Evolutionary conservation across 2,113 vertebrate genomes (phyloP).

Genomic region (Pyrgilauda ruficollis): DNA sequence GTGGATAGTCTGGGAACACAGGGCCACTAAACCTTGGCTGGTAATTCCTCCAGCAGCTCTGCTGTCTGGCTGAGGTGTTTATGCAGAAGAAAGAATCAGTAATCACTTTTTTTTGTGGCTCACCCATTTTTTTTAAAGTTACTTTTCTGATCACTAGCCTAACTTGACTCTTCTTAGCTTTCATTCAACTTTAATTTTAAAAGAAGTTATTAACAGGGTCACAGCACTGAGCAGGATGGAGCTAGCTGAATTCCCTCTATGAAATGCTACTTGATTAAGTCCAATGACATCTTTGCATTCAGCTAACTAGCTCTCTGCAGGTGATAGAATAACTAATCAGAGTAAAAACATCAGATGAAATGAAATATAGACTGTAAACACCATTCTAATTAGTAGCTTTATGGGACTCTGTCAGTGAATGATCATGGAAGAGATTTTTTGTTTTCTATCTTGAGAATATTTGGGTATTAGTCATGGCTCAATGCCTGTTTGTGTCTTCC

Average conservation of each 20-base stretch:
- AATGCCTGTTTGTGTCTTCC: neutral
- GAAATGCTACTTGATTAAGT: slow-evolving; percentile 52
- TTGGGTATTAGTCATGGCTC: slow-evolving; percentile 42
- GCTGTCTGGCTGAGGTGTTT: neutral
- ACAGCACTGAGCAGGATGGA: neutral
- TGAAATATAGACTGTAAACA: slow-evolving; percentile 48
- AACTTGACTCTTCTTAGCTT: neutral
- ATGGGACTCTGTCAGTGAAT: slow-evolving; percentile 55
- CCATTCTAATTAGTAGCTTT: slow-evolving; percentile 46
- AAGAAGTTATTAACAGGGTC: neutral
- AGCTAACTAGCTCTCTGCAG: slow-evolving; percentile 60
- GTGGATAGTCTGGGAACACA: rapidly evolving
- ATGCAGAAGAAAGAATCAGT: neutral
- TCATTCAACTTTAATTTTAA: slow-evolving; percentile 7
- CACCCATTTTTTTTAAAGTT: neutral
- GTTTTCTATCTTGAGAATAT: slow-evolving; percentile 13
- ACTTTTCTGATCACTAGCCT: neutral
- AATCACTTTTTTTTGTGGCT: neutral
- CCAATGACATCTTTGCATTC: slow-evolving; percentile 37
- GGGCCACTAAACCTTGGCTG: neutral
- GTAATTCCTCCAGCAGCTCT: neutral
- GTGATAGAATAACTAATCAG: slow-evolving; percentile 65
- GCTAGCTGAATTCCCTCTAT: neutral
- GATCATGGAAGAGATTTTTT: slow-evolving; percentile 34
- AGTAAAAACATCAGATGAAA: slow-evolving; percentile 52